Conservation (phyloP, 2,113 vertebrate species). For the Dasyornis broadbenti region DNA sequence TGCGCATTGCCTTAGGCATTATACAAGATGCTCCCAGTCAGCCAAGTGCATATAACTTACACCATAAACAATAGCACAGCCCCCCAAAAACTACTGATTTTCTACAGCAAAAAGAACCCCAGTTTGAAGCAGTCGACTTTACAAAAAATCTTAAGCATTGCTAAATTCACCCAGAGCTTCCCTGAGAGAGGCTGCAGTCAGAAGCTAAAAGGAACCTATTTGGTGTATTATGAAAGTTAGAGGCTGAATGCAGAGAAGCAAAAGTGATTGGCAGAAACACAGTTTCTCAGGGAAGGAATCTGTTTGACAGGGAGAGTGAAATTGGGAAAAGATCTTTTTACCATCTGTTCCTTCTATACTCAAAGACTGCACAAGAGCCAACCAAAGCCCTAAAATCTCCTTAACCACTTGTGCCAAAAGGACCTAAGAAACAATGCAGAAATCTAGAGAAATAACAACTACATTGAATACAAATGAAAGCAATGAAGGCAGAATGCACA, state of each 20-base stretch:
- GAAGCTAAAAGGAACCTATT: neutral
- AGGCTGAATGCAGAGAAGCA: neutral
- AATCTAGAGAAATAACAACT: neutral
- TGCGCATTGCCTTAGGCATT: neutral
- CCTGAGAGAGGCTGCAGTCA: neutral
- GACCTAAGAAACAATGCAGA: neutral
- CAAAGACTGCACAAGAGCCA: neutral
- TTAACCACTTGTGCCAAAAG: neutral
- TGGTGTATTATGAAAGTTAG: neutral
- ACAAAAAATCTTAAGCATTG: neutral
- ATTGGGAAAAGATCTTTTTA: neutral
- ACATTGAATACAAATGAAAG: neutral
- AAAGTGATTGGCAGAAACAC: neutral
- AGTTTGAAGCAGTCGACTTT: neutral
- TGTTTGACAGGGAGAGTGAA: neutral
- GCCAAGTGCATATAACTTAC: neutral
- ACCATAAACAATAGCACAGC: rapidly evolving
- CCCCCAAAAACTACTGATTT: neutral
- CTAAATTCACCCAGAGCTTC: neutral
- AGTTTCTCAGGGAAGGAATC: neutral
- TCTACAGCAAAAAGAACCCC: neutral
- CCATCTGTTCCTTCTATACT: neutral
- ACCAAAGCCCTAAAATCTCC: neutral
- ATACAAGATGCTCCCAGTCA: neutral
- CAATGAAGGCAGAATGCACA: neutral